Percentiles rank a stretch among this genome's conserved stretches.
phyloP scores from a whole-genome alignment of 1,140 invertebrate genomes.

The Nasonia longicornis region DNA sequence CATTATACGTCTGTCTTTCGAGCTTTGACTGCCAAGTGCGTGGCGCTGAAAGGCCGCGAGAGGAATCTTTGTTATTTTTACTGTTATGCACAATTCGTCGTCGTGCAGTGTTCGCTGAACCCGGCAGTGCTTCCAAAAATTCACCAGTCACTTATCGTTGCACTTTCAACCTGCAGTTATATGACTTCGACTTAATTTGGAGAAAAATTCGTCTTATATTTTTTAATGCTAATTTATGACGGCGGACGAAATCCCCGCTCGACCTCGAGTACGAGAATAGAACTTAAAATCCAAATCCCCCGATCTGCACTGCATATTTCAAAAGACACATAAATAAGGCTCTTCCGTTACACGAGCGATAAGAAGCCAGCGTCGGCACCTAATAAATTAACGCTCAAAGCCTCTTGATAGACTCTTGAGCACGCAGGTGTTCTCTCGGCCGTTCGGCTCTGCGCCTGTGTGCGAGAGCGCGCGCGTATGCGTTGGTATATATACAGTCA shows the following conservation, averaged over 20 bases:
- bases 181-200: too few relatives aligned
- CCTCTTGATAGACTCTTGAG: slow-evolving; percentile 30
- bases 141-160: too few relatives aligned
- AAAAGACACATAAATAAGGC: slow-evolving; percentile 22
- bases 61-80: not conserved
- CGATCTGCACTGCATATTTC: not conserved
- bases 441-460: not conserved
- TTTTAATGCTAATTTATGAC: too few relatives aligned
- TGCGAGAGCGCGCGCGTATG: not conserved
- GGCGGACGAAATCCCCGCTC: too few relatives aligned
- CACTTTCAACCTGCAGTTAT: too few relatives aligned
- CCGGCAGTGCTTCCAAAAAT: too few relatives aligned
- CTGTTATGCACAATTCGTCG: not conserved
- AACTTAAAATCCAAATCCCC: not conserved
- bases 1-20: not conserved
- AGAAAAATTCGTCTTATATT: too few relatives aligned
- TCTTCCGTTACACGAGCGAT: slow-evolving; percentile 17
- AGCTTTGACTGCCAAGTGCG: not conserved
- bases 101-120: too few relatives aligned
- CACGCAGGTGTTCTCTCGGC: not conserved
- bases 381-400: slow-evolving; percentile 33
- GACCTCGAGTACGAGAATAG: not conserved
- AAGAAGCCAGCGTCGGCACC: slow-evolving; percentile 18
- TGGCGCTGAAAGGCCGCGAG: not conserved
- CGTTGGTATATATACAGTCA: not conserved